phyloP scores from a whole-genome alignment of 2,888 invertebrate species.

The Pterostichus niger region DNA sequence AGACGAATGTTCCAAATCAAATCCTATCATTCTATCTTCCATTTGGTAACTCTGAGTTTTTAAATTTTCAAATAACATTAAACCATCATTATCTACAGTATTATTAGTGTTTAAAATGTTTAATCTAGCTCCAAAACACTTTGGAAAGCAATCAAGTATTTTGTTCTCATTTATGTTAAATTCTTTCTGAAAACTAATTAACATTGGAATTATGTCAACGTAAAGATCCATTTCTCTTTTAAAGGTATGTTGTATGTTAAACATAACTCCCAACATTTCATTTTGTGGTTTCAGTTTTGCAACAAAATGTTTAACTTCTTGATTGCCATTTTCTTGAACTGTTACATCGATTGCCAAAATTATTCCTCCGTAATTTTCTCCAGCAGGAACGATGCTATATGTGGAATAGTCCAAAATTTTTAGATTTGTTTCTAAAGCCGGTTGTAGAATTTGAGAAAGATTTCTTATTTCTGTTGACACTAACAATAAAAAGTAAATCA shows the following conservation, averaged over 20 bases:
- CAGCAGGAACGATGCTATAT: constrained; percentile 76
- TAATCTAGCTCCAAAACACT: constrained; percentile 77
- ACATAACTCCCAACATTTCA: constrained; percentile 78
- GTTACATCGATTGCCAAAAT: constrained; percentile 77
- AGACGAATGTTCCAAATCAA: constrained; percentile 76
- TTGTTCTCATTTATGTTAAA: constrained; percentile 74
- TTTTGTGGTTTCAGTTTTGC: constrained; percentile 81
- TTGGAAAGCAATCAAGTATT: constrained; percentile 76
- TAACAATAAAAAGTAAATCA: constrained; percentile 2
- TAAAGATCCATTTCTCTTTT: constrained; percentile 79
- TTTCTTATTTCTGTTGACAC: constrained; percentile 60
- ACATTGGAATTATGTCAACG: constrained; percentile 75
- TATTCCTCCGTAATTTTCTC: constrained; percentile 83
- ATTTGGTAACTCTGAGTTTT: constrained; percentile 75
- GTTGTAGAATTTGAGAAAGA: constrained; percentile 53
- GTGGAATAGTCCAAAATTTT: constrained; percentile 68
- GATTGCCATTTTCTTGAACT: constrained; percentile 71
- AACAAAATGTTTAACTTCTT: constrained; percentile 77
- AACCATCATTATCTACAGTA: constrained; percentile 77
- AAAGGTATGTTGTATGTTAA: constrained; percentile 78
- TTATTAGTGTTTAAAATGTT: constrained; percentile 49
- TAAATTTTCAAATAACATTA: constrained; percentile 78
- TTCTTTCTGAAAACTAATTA: constrained; percentile 76
- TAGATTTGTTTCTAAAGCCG: not conserved
- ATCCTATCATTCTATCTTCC: constrained; percentile 75